phyloP scores from a whole-genome alignment of 2,113 vertebrate species.

The Rhinolophus sinicus region DNA sequence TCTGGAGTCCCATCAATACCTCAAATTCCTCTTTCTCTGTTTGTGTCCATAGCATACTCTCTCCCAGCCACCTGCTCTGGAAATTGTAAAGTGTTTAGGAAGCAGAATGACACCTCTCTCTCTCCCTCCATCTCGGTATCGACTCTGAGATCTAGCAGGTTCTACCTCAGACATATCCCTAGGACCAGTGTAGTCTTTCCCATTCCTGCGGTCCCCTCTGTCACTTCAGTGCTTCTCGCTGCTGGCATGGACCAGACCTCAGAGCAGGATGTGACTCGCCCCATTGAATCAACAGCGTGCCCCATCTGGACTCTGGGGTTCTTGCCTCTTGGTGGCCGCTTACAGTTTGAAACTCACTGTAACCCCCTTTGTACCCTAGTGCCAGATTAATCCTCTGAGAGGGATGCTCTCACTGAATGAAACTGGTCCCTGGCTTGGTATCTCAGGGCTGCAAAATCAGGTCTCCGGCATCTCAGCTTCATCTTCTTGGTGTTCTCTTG shows the following conservation, averaged over 20 bases:
- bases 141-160: neutral
- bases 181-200: neutral
- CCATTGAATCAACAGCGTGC: neutral
- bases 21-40: neutral
- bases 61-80: neutral
- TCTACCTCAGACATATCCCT: neutral
- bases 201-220: neutral
- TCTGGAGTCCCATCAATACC: neutral
- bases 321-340: neutral
- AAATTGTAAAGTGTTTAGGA: conserved; percentile 19
- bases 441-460: neutral
- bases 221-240: neutral
- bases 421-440: neutral
- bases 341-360: neutral
- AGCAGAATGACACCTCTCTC: neutral
- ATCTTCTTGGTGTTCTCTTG: neutral
- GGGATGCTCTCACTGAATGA: neutral
- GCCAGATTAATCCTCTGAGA: neutral
- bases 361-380: neutral
- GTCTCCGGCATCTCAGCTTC: neutral
- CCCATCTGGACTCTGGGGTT: neutral
- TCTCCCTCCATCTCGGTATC: neutral
- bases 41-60: neutral
- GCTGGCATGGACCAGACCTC: neutral
- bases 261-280: neutral